Evolutionary conservation across 2,113 vertebrate species (phyloP).

Genomic region (Alosa alosa): DNA sequence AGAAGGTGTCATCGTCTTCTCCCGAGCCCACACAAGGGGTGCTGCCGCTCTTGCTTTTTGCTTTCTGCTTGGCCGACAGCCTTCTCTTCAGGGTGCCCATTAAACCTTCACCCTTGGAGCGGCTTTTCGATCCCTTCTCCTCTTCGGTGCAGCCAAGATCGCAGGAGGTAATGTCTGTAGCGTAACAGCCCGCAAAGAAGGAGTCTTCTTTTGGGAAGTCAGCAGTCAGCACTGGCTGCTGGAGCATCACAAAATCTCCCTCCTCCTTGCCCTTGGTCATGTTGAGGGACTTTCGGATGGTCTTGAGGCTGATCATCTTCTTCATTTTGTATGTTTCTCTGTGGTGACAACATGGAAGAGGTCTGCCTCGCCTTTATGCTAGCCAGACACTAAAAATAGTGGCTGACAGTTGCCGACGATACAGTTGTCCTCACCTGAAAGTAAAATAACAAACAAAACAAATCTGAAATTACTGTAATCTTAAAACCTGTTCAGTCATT

Average conservation of each 20-base stretch:
- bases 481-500: background rate
- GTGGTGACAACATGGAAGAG: slow-evolving; percentile 64
- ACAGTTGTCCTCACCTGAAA: slow-evolving; percentile 77
- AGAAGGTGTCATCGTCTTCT: slow-evolving; percentile 90
- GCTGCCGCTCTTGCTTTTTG: slow-evolving; percentile 83
- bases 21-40: slow-evolving; percentile 74
- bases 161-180: slow-evolving; percentile 86
- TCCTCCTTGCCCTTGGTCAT: slow-evolving; percentile 97
- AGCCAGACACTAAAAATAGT: slow-evolving; percentile 64
- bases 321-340: slow-evolving; percentile 89
- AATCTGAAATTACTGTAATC: background rate
- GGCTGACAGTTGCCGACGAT: slow-evolving; percentile 73
- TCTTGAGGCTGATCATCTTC: slow-evolving; percentile 99
- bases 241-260: slow-evolving; percentile 91
- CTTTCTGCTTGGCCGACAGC: slow-evolving; percentile 93
- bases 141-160: slow-evolving; percentile 81
- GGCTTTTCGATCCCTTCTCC: slow-evolving; percentile 84
- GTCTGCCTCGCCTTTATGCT: slow-evolving; percentile 39
- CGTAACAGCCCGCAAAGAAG: slow-evolving; percentile 89
- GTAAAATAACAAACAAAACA: slow-evolving; percentile 43
- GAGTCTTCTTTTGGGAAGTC: slow-evolving; percentile 95
- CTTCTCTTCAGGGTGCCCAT: slow-evolving; percentile 96
- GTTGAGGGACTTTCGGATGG: slow-evolving; percentile 96
- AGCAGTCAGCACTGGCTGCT: slow-evolving; percentile 79
- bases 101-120: slow-evolving; percentile 89